These are phyloP conservation scores for Centroberyx gerrardi DNA, from an alignment of 2,797 vertebrate species.

Conservation along the genomic window DNA sequence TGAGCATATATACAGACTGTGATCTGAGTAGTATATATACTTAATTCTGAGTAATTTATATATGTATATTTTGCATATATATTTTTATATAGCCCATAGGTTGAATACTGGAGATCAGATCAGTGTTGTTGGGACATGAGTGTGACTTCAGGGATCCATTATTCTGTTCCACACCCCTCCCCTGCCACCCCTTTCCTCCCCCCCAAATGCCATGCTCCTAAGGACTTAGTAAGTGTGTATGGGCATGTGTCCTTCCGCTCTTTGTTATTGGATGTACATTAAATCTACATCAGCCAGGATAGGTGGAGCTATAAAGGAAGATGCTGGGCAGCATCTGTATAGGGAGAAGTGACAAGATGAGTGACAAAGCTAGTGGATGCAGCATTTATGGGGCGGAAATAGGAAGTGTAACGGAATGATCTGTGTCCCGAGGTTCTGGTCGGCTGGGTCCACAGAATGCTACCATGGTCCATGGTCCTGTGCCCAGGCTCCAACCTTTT, in stretches of 20 bases:
- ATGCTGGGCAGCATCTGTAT: background rate
- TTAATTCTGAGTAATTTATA: background rate
- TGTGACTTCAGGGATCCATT: background rate
- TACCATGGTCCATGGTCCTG: conserved; percentile 61
- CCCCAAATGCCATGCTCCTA: background rate
- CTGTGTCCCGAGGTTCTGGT: conserved; percentile 70
- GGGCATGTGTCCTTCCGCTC: background rate
- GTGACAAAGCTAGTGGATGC: conserved; percentile 33
- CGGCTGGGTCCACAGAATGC: conserved; percentile 70
- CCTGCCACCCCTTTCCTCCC: too few species aligned
- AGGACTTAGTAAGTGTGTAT: background rate
- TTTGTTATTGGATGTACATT: conserved; percentile 2
- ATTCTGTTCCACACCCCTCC: too few species aligned
- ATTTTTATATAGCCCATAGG: background rate
- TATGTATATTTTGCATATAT: background rate
- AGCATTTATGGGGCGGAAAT: conserved; percentile 69
- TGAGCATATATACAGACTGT: background rate
- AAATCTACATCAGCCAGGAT: background rate
- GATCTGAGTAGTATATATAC: background rate
- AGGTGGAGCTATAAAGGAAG: background rate
- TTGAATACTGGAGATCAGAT: background rate
- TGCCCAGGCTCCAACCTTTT: conserved; percentile 65
- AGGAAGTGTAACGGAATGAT: conserved; percentile 72
- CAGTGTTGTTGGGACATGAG: background rate
- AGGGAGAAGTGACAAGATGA: conserved; percentile 27